Evolutionary conservation across 2,113 vertebrate genomes (phyloP), one percentile per base, ranked within the genome.

Genomic region (Microtus pennsylvanicus): DNA sequence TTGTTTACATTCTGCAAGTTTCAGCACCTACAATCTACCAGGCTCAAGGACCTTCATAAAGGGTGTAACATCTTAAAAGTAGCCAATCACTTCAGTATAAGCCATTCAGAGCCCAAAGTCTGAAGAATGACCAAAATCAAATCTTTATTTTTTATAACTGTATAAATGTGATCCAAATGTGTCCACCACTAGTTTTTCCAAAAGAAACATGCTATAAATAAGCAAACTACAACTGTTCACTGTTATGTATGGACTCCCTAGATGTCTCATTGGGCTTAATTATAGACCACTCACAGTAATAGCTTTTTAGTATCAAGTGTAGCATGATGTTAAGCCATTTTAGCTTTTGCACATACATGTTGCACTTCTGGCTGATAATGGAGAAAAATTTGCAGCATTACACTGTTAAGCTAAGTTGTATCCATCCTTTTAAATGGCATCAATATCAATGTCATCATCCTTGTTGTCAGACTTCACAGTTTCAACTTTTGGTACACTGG

Each of bases 401-500:
- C 58, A 97, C 97, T 98, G 98, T 87, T 98, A 98, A 98, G 98
- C 98, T 98, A 96, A 38, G 96, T 90, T 94, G 94, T 94, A 93
- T 95, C 93, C 97, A 93, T 97, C 97, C 96, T 92, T 98, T 98
- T 99, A 99, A 99, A 99, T 99, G 96, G 99, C 99, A 98, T 99
- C 99, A 24, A 99, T 99, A 98, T 99, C 99, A n/a, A 99, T 99
- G 98, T 99, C 99, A 0, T 99, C 99, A 45, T 99, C 99, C 97
- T 99, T 99, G 77, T 94, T 99, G 97, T 98, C 99, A 67, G 99
- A 98, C 98, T 99, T 99, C 98, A 99, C 99, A 58, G 99, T 99
- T 98, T 99, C 99, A 98, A 99, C 99, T 98, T 99, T 99, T 92
- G 99, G 99, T 98, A 99, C 99, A 58, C 98, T 99, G 97, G 99